Conservation (phyloP, 2,113 vertebrate species). For the Vidua macroura region DNA sequence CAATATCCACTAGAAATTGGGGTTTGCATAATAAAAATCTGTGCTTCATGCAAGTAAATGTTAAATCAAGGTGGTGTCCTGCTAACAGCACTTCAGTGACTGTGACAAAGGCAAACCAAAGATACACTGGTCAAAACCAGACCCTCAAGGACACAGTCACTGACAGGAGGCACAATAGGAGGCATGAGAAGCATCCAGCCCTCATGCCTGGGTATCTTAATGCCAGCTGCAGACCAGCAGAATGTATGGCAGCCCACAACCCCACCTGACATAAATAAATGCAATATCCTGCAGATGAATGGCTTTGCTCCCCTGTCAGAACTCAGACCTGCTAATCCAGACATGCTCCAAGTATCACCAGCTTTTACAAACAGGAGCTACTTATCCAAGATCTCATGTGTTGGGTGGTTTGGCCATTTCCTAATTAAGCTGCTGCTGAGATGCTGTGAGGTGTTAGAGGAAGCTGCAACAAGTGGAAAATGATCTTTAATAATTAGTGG, state of each 20-base stretch:
- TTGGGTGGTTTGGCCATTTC: neutral
- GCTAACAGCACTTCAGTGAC: neutral
- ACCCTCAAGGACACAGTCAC: neutral
- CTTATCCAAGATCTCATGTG: neutral
- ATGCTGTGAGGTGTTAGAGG: neutral
- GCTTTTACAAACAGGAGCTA: neutral
- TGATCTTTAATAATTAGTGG: neutral
- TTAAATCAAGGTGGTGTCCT: neutral
- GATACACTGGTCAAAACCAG: neutral
- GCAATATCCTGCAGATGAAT: neutral
- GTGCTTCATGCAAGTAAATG: neutral
- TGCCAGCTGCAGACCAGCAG: neutral
- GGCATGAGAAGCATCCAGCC: neutral
- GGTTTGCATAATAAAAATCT: neutral
- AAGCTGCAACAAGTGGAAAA: neutral
- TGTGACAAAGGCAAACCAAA: neutral
- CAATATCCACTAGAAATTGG: neutral
- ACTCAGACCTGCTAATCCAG: neutral
- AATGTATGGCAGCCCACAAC: neutral
- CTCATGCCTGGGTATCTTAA: neutral
- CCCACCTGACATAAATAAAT: neutral
- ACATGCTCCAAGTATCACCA: fast-evolving
- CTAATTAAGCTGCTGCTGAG: neutral
- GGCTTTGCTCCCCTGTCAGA: neutral
- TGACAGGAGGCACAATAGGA: neutral